Conservation (phyloP, 2,888 invertebrate species). For the Herminia tarsipennalis region DNA sequence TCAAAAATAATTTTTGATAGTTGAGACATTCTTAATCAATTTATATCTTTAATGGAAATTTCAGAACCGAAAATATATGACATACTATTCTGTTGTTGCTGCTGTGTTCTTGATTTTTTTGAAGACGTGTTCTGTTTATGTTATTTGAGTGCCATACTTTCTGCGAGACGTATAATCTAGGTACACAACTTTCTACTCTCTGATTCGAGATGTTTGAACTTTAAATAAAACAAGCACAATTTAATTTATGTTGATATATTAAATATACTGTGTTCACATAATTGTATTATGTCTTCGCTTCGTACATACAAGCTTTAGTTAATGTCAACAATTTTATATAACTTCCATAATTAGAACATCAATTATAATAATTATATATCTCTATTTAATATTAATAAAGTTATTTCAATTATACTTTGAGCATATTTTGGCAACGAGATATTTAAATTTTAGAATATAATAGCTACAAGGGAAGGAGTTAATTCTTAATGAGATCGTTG, state of each 20-base stretch:
- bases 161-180: too few species aligned
- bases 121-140: too few species aligned
- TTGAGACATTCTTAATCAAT: too few species aligned
- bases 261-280: neutral
- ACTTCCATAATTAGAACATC: too few species aligned
- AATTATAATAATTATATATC: conserved; percentile 22
- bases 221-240: neutral
- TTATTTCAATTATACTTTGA: conserved; percentile 18
- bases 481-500: neutral
- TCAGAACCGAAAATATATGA: too few species aligned
- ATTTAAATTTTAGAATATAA: conserved; percentile 3
- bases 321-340: conserved; percentile 33
- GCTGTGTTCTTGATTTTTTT: too few species aligned
- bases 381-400: conserved; percentile 17
- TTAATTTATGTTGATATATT: neutral
- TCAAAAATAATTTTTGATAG: too few species aligned
- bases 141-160: too few species aligned
- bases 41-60: too few species aligned
- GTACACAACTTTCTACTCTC: too few species aligned
- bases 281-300: neutral
- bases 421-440: conserved; percentile 27
- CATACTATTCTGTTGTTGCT: too few species aligned
- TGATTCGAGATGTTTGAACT: too few species aligned
- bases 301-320: conserved; percentile 7
- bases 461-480: neutral